These are phyloP conservation scores for Shargacucullia verbasci DNA, from an alignment of 2,888 invertebrate genomes.

Conservation along the genomic window DNA sequence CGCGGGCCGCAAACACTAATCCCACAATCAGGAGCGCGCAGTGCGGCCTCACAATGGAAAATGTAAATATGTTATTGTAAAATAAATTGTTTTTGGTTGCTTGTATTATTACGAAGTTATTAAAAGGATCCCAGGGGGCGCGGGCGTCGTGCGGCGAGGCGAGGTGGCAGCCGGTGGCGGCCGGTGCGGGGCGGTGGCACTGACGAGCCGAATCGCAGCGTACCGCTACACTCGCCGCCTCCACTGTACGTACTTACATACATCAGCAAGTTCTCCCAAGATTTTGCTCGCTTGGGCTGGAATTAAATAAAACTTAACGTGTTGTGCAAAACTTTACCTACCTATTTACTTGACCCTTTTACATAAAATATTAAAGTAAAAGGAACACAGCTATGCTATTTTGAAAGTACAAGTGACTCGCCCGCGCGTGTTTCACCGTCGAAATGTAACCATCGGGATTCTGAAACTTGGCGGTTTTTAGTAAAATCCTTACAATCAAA, in stretches of 20 bases:
- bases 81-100: slow-evolving; percentile 30
- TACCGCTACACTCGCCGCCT: slow-evolving; percentile 14
- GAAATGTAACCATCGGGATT: too few species aligned
- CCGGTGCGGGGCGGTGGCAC: too few species aligned
- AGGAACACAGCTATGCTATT: too few species aligned
- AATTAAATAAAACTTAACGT: slow-evolving; percentile 32
- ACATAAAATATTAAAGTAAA: slow-evolving; percentile 34
- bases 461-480: too few species aligned
- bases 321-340: slow-evolving; percentile 26
- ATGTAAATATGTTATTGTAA: slow-evolving; percentile 10
- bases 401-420: too few species aligned
- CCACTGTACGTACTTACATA: not conserved
- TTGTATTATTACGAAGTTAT: slow-evolving; percentile 36
- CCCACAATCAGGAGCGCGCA: slow-evolving; percentile 18
- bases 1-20: slow-evolving; percentile 6
- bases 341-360: slow-evolving; percentile 12
- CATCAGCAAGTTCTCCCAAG: slow-evolving; percentile 5
- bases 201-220: slow-evolving; percentile 1
- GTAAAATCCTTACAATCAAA: too few species aligned
- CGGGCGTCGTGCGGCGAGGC: not conserved
- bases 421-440: too few species aligned
- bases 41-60: slow-evolving; percentile 9
- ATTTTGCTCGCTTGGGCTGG: slow-evolving; percentile 2
- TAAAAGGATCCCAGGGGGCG: slow-evolving; percentile 14
- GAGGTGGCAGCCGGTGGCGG: too few species aligned